These are phyloP conservation scores for Mormyrops attenuatus DNA, from an alignment of 2,797 vertebrate species.

Conservation along the genomic window DNA sequence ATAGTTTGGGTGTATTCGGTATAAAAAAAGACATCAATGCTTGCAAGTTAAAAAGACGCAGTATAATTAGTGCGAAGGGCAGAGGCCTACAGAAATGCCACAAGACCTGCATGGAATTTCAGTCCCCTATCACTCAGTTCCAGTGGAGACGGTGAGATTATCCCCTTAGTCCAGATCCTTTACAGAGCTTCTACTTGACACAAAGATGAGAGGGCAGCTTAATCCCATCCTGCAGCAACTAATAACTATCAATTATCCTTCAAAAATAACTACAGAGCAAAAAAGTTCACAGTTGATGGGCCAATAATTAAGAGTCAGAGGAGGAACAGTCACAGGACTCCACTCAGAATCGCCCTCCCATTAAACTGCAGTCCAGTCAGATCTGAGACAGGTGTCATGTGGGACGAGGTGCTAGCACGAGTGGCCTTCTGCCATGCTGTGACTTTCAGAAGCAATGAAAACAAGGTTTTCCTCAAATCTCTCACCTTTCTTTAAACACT, in stretches of 20 bases:
- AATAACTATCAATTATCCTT: constrained; percentile 17
- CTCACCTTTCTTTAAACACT: not conserved
- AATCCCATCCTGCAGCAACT: constrained; percentile 15
- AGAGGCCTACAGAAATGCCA: not conserved
- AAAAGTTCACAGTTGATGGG: not conserved
- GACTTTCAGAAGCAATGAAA: not conserved
- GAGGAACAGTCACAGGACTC: not conserved
- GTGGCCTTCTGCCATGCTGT: not conserved
- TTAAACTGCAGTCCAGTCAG: not conserved
- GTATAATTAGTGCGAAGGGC: not conserved
- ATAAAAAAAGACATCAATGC: not conserved
- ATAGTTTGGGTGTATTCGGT: not conserved
- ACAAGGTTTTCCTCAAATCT: not conserved
- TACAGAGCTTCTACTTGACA: not conserved
- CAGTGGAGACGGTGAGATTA: not conserved
- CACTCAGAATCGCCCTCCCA: not conserved
- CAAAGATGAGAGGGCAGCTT: constrained; percentile 16
- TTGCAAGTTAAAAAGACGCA: not conserved
- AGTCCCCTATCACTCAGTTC: not conserved
- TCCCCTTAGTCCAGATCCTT: not conserved
- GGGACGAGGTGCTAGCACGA: not conserved
- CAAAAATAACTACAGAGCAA: constrained; percentile 10
- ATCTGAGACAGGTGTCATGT: not conserved
- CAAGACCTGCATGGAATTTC: not conserved
- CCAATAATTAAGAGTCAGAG: constrained; percentile 21